These are phyloP conservation scores for Acrobasis consociella DNA, from an alignment of 2,888 invertebrate species.

Conservation along the genomic window DNA sequence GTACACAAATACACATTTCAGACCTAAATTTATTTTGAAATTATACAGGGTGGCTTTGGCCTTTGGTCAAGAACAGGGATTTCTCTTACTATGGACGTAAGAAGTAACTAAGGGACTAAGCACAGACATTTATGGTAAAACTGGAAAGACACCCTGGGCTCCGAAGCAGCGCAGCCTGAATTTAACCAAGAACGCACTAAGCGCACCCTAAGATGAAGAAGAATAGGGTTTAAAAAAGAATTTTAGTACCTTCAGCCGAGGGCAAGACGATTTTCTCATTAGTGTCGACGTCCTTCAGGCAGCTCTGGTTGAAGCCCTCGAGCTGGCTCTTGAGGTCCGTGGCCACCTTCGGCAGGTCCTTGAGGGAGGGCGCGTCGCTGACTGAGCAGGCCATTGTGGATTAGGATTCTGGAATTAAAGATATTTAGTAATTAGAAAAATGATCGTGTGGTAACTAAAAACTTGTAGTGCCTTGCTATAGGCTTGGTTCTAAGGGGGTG, in stretches of 20 bases:
- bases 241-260: slow-evolving; percentile 92
- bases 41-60: too few relatives aligned
- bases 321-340: slow-evolving; percentile 94
- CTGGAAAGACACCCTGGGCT: too few relatives aligned
- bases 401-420: slow-evolving; percentile 41
- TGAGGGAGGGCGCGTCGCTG: slow-evolving; percentile 87
- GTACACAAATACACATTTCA: too few relatives aligned
- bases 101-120: slow-evolving; percentile 1
- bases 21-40: too few relatives aligned
- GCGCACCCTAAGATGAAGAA: too few relatives aligned
- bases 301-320: slow-evolving; percentile 94
- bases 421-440: background rate
- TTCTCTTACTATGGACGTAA: too few relatives aligned
- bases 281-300: slow-evolving; percentile 94
- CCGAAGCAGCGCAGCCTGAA: too few relatives aligned
- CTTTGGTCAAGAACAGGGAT: too few relatives aligned
- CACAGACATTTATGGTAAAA: background rate
- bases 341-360: slow-evolving; percentile 95
- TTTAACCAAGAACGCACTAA: too few relatives aligned
- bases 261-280: slow-evolving; percentile 96
- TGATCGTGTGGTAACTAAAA: too few relatives aligned
- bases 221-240: background rate
- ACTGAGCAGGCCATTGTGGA: slow-evolving; percentile 83
- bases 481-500: too few relatives aligned
- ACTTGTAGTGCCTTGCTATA: too few relatives aligned